Percentiles rank a stretch among this genome's conserved stretches.
phyloP scores from a whole-genome alignment of 2,113 vertebrate species.

The Nothoprocta pentlandii region DNA sequence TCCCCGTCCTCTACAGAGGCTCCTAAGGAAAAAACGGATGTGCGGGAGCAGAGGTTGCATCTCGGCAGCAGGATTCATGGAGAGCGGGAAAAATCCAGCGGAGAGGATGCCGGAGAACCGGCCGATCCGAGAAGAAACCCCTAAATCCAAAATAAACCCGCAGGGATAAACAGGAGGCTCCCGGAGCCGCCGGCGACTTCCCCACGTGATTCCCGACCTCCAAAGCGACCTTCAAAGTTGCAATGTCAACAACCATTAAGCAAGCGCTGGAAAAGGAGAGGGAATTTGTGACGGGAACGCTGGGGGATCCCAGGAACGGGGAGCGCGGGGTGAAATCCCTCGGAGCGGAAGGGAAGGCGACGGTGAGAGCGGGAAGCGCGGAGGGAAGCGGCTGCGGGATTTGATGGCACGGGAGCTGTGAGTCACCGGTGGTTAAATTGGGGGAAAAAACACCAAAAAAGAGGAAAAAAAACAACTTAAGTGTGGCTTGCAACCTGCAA shows the following conservation, averaged over 20 bases:
- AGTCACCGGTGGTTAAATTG: not conserved
- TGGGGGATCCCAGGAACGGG: not conserved
- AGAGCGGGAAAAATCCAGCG: not conserved
- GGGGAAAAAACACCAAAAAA: not conserved
- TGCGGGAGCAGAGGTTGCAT: not conserved
- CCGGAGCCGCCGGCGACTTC: fast-evolving
- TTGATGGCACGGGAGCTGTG: not conserved
- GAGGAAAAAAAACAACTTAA: not conserved
- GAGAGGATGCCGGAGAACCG: no score
- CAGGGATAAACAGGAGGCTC: not conserved
- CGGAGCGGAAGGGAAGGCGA: not conserved
- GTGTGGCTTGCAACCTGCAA: not conserved
- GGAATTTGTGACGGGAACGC: not conserved
- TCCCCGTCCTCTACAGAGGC: not conserved
- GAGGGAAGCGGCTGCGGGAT: not conserved
- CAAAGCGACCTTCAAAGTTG: not conserved
- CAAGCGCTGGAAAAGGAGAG: not conserved
- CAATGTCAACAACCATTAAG: not conserved
- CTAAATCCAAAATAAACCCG: no score
- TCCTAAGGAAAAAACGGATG: not conserved
- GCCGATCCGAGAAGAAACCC: not conserved
- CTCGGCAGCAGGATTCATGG: not conserved
- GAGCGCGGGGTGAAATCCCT: not conserved
- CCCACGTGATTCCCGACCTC: not conserved
- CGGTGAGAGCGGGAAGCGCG: not conserved